A percentile compares a stretch with the other conserved stretches of the same genome.
These are phyloP conservation scores for Odocoileus hemionus DNA, from an alignment of 2,113 vertebrate genomes.

Conservation along the genomic window DNA sequence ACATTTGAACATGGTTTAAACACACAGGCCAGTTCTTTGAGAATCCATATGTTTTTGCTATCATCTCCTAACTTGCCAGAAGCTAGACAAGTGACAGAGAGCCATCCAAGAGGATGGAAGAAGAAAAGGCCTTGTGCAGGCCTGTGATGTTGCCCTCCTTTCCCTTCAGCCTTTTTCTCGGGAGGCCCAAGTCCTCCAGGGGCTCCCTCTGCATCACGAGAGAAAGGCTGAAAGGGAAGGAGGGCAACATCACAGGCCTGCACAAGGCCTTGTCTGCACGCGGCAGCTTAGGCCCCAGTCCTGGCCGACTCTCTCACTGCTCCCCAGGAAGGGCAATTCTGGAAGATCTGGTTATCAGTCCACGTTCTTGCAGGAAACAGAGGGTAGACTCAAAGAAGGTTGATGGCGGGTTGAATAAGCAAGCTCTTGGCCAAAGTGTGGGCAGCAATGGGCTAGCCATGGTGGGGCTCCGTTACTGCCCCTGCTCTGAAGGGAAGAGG, in stretches of 20 bases:
- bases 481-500: neutral
- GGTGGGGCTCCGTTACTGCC: neutral
- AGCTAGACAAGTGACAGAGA: neutral
- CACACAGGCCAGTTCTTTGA: neutral
- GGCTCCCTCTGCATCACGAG: neutral
- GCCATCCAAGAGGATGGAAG: neutral
- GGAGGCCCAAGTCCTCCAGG: neutral
- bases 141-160: neutral
- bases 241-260: neutral
- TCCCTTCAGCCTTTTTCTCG: neutral
- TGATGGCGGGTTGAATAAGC: neutral
- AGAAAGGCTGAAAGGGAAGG: neutral
- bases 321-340: neutral
- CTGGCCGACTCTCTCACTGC: neutral
- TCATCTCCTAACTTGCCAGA: neutral
- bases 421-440: neutral
- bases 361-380: neutral
- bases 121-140: neutral
- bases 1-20: neutral
- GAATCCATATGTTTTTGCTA: neutral
- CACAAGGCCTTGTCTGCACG: neutral
- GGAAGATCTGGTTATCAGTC: neutral
- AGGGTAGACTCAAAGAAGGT: neutral
- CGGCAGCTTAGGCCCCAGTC: neutral
- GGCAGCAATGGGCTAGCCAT: neutral